Conservation (phyloP, 2,113 vertebrate species). For the Pholis gunnellus region DNA sequence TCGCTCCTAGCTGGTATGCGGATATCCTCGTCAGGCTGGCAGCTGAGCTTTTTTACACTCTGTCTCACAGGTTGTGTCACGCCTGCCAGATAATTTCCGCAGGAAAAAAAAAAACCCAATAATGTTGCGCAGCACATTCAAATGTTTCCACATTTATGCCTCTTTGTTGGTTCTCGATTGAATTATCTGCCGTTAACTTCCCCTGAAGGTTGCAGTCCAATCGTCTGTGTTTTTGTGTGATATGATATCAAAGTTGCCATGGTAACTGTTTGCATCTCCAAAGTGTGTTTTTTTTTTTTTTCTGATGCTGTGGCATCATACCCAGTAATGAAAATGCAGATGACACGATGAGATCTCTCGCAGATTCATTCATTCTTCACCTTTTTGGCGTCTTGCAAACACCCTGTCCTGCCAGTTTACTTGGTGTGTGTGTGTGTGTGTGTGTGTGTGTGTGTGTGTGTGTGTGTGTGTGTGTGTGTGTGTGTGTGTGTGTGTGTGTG, state of each 20-base stretch:
- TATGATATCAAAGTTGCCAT: slow-evolving; percentile 72
- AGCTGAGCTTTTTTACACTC: neutral
- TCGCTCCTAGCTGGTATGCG: slow-evolving; percentile 41
- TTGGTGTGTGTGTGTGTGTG: slow-evolving; percentile 6
- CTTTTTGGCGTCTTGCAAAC: slow-evolving; percentile 21
- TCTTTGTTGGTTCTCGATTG: slow-evolving; percentile 52
- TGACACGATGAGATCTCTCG: slow-evolving; percentile 29
- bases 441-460: neutral
- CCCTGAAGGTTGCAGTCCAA: slow-evolving; percentile 44
- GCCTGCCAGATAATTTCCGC: slow-evolving; percentile 31
- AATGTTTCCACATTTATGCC: slow-evolving; percentile 13
- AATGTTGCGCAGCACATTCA: slow-evolving; percentile 18
- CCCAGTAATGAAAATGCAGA: slow-evolving; percentile 50
- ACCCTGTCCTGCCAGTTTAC: neutral
- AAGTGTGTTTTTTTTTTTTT: slow-evolving; percentile 32
- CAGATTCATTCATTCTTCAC: slow-evolving; percentile 55
- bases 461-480: slow-evolving; percentile 9
- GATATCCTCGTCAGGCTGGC: slow-evolving; percentile 45
- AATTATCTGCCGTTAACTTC: slow-evolving; percentile 39
- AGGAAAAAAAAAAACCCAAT: slow-evolving; percentile 13
- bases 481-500: slow-evolving; percentile 2
- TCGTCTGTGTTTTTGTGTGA: slow-evolving; percentile 56
- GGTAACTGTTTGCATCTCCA: slow-evolving; percentile 76
- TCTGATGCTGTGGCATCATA: slow-evolving; percentile 32
- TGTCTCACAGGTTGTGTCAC: slow-evolving; percentile 45